A percentile compares a stretch with the other conserved stretches of the same genome.
These are phyloP conservation scores for Wiebesia pumilae DNA, from an alignment of 1,140 invertebrate genomes.

Conservation along the genomic window DNA sequence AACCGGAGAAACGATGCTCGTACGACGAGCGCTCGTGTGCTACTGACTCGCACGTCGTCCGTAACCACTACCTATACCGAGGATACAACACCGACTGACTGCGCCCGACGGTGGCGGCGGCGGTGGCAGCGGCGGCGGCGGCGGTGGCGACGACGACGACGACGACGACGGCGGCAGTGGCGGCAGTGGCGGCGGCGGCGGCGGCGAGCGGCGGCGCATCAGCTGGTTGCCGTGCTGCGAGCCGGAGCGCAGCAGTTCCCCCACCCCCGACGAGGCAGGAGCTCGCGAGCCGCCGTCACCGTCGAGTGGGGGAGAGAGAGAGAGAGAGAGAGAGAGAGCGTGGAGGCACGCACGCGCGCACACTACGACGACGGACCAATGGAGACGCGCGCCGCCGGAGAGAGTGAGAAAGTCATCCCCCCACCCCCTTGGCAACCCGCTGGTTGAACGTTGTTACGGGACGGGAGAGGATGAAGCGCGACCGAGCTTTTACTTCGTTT, in stretches of 20 bases:
- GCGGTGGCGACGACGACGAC: background rate
- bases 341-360: constrained; percentile 21
- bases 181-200: background rate
- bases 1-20: constrained; percentile 62
- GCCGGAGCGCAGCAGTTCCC: background rate
- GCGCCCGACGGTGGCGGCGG: constrained; percentile 52
- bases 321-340: background rate
- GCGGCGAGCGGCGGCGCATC: constrained; percentile 26
- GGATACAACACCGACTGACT: constrained; percentile 32
- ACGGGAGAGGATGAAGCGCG: background rate
- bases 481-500: background rate
- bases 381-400: background rate
- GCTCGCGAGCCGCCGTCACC: background rate
- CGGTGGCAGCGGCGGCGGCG: constrained; percentile 4
- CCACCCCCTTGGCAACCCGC: no score
- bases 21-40: constrained; percentile 71
- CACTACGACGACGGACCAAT: background rate
- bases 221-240: constrained; percentile 42
- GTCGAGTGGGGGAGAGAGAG: background rate
- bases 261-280: background rate
- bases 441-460: background rate
- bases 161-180: background rate
- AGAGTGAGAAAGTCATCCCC: background rate
- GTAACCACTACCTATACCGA: constrained; percentile 64
- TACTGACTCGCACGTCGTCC: constrained; percentile 66